These are phyloP conservation scores for Synodontis membranacea DNA, from an alignment of 2,113 vertebrate species.

Conservation along the genomic window DNA sequence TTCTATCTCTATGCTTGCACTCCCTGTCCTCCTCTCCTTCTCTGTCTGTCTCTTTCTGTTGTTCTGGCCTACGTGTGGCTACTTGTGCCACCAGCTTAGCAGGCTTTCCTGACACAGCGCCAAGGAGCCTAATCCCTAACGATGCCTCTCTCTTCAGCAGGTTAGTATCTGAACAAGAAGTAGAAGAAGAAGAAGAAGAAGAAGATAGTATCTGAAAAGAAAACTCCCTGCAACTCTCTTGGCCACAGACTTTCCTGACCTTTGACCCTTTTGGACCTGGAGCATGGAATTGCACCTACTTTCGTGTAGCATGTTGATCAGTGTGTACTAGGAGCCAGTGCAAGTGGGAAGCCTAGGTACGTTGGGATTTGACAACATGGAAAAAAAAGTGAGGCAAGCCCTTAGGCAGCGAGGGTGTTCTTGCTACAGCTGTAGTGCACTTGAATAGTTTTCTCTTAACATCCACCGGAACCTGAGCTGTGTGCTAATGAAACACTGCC, in stretches of 20 bases:
- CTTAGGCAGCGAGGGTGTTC: background rate
- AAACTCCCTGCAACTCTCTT: background rate
- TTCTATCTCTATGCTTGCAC: background rate
- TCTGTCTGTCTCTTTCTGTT: background rate
- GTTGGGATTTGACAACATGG: background rate
- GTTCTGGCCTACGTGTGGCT: slow-evolving; percentile 25
- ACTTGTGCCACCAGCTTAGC: slow-evolving; percentile 23
- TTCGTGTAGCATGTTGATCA: background rate
- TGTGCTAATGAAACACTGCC: slow-evolving; percentile 23
- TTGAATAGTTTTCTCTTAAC: slow-evolving; percentile 39
- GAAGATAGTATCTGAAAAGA: background rate
- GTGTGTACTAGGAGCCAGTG: background rate
- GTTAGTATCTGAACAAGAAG: background rate
- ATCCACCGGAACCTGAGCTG: slow-evolving; percentile 25
- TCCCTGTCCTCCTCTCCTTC: background rate
- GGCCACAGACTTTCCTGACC: background rate
- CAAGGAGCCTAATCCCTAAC: background rate
- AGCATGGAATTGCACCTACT: background rate
- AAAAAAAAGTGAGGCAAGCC: background rate
- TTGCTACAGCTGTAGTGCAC: slow-evolving; percentile 13
- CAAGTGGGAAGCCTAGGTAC: background rate
- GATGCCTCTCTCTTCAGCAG: background rate
- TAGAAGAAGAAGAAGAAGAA: no score
- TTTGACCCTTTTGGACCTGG: background rate
- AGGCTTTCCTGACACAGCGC: slow-evolving; percentile 38